Evolutionary conservation across 1,140 invertebrate species (phyloP), one percentile per base, ranked within the genome.

Genomic region (Rhopalosiphum maidis): DNA sequence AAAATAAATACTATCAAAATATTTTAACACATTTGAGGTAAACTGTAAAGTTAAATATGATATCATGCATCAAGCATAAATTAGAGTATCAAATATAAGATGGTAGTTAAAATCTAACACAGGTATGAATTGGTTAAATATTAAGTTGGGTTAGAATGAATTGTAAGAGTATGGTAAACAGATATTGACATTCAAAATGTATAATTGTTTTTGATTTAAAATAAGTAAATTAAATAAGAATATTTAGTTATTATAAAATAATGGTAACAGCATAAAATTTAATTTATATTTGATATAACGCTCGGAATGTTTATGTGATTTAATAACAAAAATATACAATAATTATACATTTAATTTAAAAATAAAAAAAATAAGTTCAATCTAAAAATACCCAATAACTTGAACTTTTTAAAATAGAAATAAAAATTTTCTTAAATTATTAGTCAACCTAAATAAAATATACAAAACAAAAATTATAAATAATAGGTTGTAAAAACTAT

Each of bases 211-310:
- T 35, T 35, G 7, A 35, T 48, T 89, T n/a, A 51, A 89, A 89
- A 23, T 48, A 87, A 30, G n/a, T 48, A 30, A 48, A 54, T 54
- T 51, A 35, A 46, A 88, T 88, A 51, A 88, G 25, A 89, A 54
- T 55, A 89, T 21, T 41, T 51, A 51, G 48, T 30, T 23, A 55
- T 55, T 55, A 54, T 55, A 37, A 55, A 89, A 41, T 89, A 55
- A 89, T 89, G 88, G 35, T 89, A 89, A 89, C 48, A 89, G 60
- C 60, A 77, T 77, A 89, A 55, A 35, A 54, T 89, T 54, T 35
- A 23, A 54, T 89, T 54, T 11, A 8, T 89, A 89, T 23, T 89
- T 89, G 35, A 55, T 37, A 54, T 54, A 55, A 55, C 5, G 23
- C 25, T 37, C 25, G 35, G 51, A 89, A 89, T 89, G 51, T 89